Evolutionary conservation across 2,888 invertebrate genomes (phyloP).

Genomic region (Tortrix viridana): DNA sequence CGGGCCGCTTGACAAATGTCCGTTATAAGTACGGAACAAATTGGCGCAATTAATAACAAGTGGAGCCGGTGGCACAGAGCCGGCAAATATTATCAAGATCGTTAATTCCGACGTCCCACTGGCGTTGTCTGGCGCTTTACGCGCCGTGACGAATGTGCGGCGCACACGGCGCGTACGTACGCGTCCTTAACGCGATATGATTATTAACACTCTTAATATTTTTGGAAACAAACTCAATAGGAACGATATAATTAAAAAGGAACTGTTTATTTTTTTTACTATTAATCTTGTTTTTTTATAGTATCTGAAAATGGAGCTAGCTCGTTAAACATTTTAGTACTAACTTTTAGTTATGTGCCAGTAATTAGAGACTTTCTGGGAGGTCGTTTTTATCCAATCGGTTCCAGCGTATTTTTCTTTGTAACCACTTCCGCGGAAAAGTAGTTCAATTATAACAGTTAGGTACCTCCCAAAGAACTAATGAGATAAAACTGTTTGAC

Average conservation of each 20-base stretch:
- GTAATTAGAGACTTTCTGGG: constrained; percentile 43
- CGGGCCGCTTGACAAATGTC: constrained; percentile 79
- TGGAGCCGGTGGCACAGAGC: constrained; percentile 74
- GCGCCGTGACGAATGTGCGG: constrained; percentile 58
- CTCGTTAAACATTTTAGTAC: constrained; percentile 1
- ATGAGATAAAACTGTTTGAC: constrained; percentile 5
- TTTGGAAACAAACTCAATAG: too few species aligned
- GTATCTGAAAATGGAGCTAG: too few species aligned
- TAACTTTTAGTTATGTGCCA: constrained; percentile 19
- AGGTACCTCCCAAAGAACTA: constrained; percentile 9
- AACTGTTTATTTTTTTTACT: too few species aligned
- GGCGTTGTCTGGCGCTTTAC: constrained; percentile 56
- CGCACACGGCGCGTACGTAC: constrained; percentile 49
- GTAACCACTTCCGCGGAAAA: constrained; percentile 43
- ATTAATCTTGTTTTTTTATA: too few species aligned
- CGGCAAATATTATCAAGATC: constrained; percentile 83
- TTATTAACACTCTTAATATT: constrained; percentile 4
- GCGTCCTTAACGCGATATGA: constrained; percentile 1
- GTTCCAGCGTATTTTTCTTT: constrained; percentile 52
- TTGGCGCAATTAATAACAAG: constrained; percentile 80
- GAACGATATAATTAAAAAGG: too few species aligned
- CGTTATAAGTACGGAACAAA: constrained; percentile 82
- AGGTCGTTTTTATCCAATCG: constrained; percentile 52
- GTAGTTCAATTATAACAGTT: constrained; percentile 42
- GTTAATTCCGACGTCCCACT: constrained; percentile 80